Conservation (phyloP, 2,113 vertebrate species). For the Tonatia bakeri region DNA sequence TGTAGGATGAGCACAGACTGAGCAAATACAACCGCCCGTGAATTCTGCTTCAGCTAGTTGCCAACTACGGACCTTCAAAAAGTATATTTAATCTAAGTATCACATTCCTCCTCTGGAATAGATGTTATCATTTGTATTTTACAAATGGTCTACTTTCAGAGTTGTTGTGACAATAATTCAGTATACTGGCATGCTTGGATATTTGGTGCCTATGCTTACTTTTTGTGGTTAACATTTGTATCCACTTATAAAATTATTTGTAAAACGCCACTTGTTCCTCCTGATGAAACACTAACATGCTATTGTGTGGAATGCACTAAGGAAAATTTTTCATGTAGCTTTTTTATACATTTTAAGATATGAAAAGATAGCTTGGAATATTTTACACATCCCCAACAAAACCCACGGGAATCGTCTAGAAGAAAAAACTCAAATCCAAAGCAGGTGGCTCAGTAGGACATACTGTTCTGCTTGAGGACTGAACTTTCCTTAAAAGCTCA, state of each 20-base stretch:
- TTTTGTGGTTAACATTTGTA: neutral
- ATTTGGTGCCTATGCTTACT: neutral
- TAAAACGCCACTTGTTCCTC: neutral
- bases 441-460: neutral
- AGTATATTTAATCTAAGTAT: neutral
- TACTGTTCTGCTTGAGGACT: neutral
- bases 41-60: neutral
- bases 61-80: neutral
- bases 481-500: neutral
- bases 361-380: constrained; percentile 65
- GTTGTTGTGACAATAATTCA: neutral
- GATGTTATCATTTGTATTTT: no score
- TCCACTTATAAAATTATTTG: neutral
- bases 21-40: neutral
- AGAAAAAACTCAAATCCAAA: constrained; percentile 1
- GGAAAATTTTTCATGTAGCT: constrained; percentile 55
- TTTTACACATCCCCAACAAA: constrained; percentile 65
- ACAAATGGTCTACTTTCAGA: neutral
- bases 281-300: neutral
- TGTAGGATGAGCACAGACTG: neutral
- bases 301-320: constrained; percentile 54
- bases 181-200: neutral
- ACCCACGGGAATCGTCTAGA: neutral
- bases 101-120: neutral
- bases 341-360: constrained; percentile 56